phyloP scores from a whole-genome alignment of 2,797 vertebrate genomes.

The Adrianichthys oophorus region DNA sequence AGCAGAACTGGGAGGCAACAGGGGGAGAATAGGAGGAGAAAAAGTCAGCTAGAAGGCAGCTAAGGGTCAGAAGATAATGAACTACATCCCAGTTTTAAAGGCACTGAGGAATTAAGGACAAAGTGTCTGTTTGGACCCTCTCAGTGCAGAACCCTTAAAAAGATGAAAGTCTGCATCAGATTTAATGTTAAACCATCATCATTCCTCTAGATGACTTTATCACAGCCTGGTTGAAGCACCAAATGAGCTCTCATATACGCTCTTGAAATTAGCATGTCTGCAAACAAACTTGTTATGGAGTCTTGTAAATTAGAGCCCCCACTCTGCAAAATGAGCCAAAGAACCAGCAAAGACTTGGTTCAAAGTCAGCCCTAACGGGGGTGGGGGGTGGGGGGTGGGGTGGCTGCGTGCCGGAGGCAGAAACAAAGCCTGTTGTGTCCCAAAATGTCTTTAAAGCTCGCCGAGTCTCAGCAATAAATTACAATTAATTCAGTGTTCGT shows the following conservation, averaged over 20 bases:
- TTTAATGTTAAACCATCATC: conserved; percentile 39
- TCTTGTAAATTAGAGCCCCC: conserved; percentile 45
- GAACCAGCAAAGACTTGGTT: conserved; percentile 31
- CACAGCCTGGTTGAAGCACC: conserved; percentile 37
- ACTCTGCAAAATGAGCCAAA: conserved; percentile 42
- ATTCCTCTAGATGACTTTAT: conserved; percentile 39
- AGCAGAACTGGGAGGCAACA: conserved; percentile 14
- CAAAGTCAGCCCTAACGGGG: conserved; percentile 25
- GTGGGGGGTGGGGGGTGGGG: too few relatives aligned
- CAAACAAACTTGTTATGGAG: conserved; percentile 54
- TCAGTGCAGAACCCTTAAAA: conserved; percentile 18
- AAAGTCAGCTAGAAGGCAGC: not conserved
- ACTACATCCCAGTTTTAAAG: conserved; percentile 12
- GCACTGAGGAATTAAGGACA: too few relatives aligned
- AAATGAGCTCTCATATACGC: conserved; percentile 47
- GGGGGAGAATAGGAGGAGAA: not conserved
- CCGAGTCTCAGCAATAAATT: conserved; percentile 28
- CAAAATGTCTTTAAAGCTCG: conserved; percentile 35
- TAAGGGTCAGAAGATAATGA: conserved; percentile 20
- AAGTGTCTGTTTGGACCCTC: not conserved
- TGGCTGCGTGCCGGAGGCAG: conserved; percentile 17
- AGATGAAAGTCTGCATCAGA: conserved; percentile 41
- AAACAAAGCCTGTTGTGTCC: conserved; percentile 25
- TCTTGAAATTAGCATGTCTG: conserved; percentile 46
- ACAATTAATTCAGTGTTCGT: conserved; percentile 31